Base-by-base conservation (phyloP, 2,797 vertebrate genomes). In the Rhabdomys pumilio region DNA sequence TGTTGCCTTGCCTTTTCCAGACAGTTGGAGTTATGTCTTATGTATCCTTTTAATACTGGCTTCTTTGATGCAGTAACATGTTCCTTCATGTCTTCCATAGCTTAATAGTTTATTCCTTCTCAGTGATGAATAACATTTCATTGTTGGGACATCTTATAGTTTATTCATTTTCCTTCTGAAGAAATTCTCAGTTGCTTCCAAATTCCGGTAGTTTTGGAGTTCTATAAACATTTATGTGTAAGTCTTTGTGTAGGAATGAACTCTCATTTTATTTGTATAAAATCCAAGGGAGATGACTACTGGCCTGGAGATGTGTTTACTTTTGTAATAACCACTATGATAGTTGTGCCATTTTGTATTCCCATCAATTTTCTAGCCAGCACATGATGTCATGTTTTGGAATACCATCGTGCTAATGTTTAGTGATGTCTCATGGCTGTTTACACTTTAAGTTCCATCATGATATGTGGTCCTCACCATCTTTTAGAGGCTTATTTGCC, bases 181-280 rank as follows among this genome's bases (percentile, higher is more conserved):
- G 61, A 1, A 65, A 22, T 44, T 44, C 24, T 83, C 63, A 12
- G 5, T 83, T 86, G 26, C 65, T 93, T 82, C 76, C 47, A 80
- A 61, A 24, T 61, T 76, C 75, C 89, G 55, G 26, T 73, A 85
- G 63, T 90, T 69, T 59, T 69, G 57, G 92, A 83, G 12, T 92
- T 75, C 69, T 87, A 12, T 44, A 77, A 83, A 61, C 53, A 95
- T 73, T 24, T 1, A 0, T 80, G 29, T 4, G 2, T 55, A 65
- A 9, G 44, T 57, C 81, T 91, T 93, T 92, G 53, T 41, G 65
- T 90, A 75, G 57, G 44, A 19, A 69, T 72, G 26, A 85, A 31
- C 81, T 86, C 79, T 94, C 17, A 81, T 22, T 73, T 87, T 41
- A 34, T 75, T 94, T 92, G 61, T 26, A 22, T 22, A 96, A 91